These are phyloP conservation scores for Chloropsis cyanopogon DNA, from an alignment of 2,113 vertebrate species.

Conservation along the genomic window DNA sequence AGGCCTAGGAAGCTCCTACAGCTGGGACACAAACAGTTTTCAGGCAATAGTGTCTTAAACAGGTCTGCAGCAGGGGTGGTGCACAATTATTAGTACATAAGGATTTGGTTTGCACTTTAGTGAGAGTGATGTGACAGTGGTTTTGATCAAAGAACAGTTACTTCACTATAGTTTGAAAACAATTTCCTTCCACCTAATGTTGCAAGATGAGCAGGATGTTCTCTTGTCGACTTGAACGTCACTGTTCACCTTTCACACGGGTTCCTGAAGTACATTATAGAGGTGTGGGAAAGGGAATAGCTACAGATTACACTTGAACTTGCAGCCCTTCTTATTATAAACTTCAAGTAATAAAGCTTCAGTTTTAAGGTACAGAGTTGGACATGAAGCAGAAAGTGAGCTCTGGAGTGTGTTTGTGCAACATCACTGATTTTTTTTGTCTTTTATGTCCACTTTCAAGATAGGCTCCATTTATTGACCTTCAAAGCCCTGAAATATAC, in stretches of 20 bases:
- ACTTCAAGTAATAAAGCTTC: neutral
- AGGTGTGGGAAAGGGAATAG: neutral
- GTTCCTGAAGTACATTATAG: neutral
- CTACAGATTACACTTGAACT: neutral
- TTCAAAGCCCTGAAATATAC: neutral
- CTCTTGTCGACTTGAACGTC: neutral
- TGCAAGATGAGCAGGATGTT: conserved; percentile 46
- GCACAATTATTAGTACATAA: too few species aligned
- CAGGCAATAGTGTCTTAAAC: neutral
- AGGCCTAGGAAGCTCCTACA: neutral
- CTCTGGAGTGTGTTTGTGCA: neutral
- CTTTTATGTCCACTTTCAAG: neutral
- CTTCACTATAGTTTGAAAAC: neutral
- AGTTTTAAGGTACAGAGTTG: neutral
- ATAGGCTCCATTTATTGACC: rapidly evolving
- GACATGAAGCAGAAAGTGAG: neutral
- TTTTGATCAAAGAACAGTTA: neutral
- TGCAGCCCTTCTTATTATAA: neutral
- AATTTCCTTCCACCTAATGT: neutral
- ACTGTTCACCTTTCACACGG: neutral
- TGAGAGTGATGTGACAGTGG: too few species aligned
- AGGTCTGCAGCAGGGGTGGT: neutral
- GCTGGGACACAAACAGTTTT: neutral
- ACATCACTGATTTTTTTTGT: neutral
- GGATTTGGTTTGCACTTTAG: neutral